A percentile compares a stretch with the other conserved stretches of the same genome.
Evolutionary conservation across 1,140 invertebrate species (phyloP).

Genomic region (Heliconius hewitsoni): DNA sequence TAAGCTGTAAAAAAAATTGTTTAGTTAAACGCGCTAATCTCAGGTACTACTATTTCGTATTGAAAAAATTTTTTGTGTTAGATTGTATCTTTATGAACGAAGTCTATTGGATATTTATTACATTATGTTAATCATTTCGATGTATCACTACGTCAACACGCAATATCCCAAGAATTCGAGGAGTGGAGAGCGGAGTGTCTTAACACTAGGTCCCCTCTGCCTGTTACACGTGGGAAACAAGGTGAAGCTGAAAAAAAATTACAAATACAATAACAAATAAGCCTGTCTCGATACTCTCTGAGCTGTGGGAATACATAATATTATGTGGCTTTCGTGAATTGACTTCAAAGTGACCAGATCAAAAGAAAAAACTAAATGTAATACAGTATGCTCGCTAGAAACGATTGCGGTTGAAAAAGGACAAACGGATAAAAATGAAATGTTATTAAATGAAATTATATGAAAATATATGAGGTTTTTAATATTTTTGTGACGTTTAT

Average conservation of each 20-base stretch:
- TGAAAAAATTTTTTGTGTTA: too few species aligned
- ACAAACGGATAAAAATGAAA: slow-evolving; percentile 10
- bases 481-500: slow-evolving; percentile 1
- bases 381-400: slow-evolving; percentile 19
- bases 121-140: too few species aligned
- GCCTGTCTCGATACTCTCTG: slow-evolving; percentile 15
- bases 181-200: too few species aligned
- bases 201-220: too few species aligned
- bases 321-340: slow-evolving; percentile 32
- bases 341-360: slow-evolving; percentile 48
- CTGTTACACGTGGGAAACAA: too few species aligned
- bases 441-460: slow-evolving; percentile 1
- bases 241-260: neutral
- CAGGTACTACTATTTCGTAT: too few species aligned
- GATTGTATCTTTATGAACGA: too few species aligned
- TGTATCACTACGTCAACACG: too few species aligned
- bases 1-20: too few species aligned
- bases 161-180: too few species aligned
- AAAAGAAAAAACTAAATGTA: slow-evolving; percentile 39
- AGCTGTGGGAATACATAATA: slow-evolving; percentile 44
- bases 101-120: too few species aligned
- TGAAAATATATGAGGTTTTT: slow-evolving; percentile 2
- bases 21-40: too few species aligned
- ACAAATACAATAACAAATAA: slow-evolving; percentile 51
- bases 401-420: slow-evolving; percentile 20